A percentile compares a stretch with the other conserved stretches of the same genome.
phyloP scores from a whole-genome alignment of 2,113 vertebrate species.

The Ornithorhynchus anatinus region DNA sequence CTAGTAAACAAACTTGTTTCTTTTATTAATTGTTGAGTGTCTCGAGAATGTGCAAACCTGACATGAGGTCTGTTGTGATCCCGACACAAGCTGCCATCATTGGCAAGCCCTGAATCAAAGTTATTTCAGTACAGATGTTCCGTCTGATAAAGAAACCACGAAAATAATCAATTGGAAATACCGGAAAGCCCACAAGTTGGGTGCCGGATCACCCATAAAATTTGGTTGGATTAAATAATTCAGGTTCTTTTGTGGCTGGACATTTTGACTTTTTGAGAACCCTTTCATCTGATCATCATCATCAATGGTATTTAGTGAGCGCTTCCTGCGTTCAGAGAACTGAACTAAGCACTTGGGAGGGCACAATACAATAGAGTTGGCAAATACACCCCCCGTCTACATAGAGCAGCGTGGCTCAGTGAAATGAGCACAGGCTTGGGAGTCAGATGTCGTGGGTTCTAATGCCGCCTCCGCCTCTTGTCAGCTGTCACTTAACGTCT shows the following conservation, averaged over 20 bases:
- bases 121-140: conserved; percentile 58
- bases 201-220: conserved; percentile 57
- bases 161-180: conserved; percentile 51
- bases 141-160: conserved; percentile 53
- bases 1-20: neutral
- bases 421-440: too few relatives aligned
- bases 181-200: conserved; percentile 49
- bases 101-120: conserved; percentile 40
- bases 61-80: conserved; percentile 26
- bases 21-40: conserved; percentile 43
- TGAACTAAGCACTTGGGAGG: too few relatives aligned
- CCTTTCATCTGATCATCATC: too few relatives aligned
- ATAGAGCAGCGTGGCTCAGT: too few relatives aligned
- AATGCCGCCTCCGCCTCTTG: too few relatives aligned
- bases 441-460: too few relatives aligned
- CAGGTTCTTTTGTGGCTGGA: conserved; percentile 43
- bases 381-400: too few relatives aligned
- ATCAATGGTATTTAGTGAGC: too few relatives aligned
- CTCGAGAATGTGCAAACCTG: conserved; percentile 22
- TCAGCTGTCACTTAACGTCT: too few relatives aligned
- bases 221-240: conserved; percentile 57
- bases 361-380: too few relatives aligned
- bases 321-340: too few relatives aligned
- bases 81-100: conserved; percentile 14
- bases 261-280: too few relatives aligned